Evolutionary conservation across 2,888 invertebrate species (phyloP), one percentile per base, ranked within the genome.

Genomic region (Lasioglossum villosulum): DNA sequence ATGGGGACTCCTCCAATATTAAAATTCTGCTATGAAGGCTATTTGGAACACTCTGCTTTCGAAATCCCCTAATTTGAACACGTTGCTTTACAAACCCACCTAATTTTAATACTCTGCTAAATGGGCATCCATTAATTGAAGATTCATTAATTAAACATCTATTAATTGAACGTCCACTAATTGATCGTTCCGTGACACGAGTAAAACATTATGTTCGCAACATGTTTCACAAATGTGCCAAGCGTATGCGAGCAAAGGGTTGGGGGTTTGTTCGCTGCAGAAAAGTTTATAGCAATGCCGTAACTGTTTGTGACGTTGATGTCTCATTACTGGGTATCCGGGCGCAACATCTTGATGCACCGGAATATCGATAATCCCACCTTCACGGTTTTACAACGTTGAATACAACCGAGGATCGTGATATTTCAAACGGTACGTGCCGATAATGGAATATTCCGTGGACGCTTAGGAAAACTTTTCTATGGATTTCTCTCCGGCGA

Each of bases 301-400:
- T 83, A 74, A 68, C 81, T 88, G 88, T 73, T 83, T 73, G 73
- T 88, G 88, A 88, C 86, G 77, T 80, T 88, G 88, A 88, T 86
- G 75, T 88, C 88, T 86, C 83, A 78, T 88, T 88, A 88, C 74
- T 39, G 66, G 59, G n/a, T 82, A 63, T 68, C 79, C 45, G 23
- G n/a, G 45, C n/a, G 6, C 16, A 59, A 39, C 39, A 30, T 16
- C 27, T 27, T 6, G 56, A 52, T 63, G 59, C 14, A 39, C 27
- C 39, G n/a, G 63, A 83, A 84, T 84, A 70, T 72, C 78, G 74
- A 77, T 83, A 83, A 30, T 27, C 39, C 30, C 52, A 14, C 27
- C 14, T 5, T 16, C 5, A 27, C 27, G 59, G 59, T 16, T 59
- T 59, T 48, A 72, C 66, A 48, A 8, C 27, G 56, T 56, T n/a